Conservation (phyloP, 2,888 invertebrate genomes). For the Slavum lentiscoides region DNA sequence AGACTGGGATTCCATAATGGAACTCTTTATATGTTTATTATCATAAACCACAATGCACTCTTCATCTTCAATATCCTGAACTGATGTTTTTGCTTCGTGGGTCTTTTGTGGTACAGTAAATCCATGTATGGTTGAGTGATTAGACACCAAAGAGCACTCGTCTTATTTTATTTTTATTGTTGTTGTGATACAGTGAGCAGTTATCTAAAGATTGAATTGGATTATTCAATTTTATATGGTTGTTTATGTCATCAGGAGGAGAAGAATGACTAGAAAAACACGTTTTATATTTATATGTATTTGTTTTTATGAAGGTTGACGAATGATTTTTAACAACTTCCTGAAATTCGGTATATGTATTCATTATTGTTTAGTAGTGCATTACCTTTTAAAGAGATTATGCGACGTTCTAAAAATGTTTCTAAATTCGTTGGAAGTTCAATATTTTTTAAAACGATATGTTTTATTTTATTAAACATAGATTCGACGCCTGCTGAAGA, state of each 20-base stretch:
- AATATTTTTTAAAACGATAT: conserved; percentile 14
- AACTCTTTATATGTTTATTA: too few species aligned
- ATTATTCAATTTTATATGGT: neutral
- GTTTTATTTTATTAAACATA: conserved; percentile 15
- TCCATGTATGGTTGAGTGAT: neutral
- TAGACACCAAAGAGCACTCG: neutral
- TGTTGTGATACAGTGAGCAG: neutral
- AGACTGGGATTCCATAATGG: neutral
- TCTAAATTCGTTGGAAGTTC: conserved; percentile 9
- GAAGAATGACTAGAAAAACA: too few species aligned
- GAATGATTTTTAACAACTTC: neutral
- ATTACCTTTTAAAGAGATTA: conserved; percentile 15
- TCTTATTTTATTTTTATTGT: neutral
- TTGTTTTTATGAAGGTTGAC: too few species aligned
- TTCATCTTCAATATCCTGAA: too few species aligned
- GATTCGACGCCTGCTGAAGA: conserved; percentile 15
- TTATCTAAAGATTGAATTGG: neutral
- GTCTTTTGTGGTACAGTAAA: neutral
- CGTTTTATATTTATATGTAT: too few species aligned
- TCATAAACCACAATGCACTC: too few species aligned
- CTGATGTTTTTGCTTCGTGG: too few species aligned
- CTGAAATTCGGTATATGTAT: neutral
- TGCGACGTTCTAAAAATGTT: conserved; percentile 18
- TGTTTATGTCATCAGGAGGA: neutral
- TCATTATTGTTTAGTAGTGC: neutral